Evolutionary conservation across 2,888 invertebrate species (phyloP).

Genomic region (Ariolimax columbianus): DNA sequence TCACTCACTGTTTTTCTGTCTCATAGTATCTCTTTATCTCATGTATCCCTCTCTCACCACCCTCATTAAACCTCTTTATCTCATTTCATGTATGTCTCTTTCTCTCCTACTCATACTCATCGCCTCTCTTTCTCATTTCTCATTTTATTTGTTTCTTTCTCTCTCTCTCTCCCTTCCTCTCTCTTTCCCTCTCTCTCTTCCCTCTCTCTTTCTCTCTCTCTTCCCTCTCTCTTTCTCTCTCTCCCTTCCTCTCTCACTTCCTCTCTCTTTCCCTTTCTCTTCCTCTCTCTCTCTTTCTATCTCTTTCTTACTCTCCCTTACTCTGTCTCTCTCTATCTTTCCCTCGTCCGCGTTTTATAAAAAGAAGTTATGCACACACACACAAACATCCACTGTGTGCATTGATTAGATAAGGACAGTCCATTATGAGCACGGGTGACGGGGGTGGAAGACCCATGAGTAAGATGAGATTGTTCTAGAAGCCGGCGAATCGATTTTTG

Average conservation of each 20-base stretch:
- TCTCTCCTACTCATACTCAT: background rate
- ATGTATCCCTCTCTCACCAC: background rate
- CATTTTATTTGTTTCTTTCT: no score
- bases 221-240: background rate
- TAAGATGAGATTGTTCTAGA: slow-evolving; percentile 38
- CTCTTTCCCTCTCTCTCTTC: background rate
- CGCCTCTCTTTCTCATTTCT: background rate
- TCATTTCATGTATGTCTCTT: background rate
- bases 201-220: background rate
- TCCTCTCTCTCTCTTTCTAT: background rate
- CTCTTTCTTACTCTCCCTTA: background rate
- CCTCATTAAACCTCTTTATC: background rate
- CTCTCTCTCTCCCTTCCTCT: background rate
- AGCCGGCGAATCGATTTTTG: slow-evolving; percentile 22
- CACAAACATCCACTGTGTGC: background rate
- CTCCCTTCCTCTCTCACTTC: background rate
- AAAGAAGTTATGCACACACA: background rate
- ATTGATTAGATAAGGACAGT: slow-evolving; percentile 30
- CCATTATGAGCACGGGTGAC: slow-evolving; percentile 26
- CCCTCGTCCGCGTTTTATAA: background rate
- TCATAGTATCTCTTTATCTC: background rate
- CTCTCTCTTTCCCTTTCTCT: background rate
- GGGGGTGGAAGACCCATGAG: slow-evolving; percentile 27
- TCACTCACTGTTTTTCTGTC: background rate
- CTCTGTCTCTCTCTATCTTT: background rate